Evolutionary conservation across 1,140 invertebrate species (phyloP).

Genomic region (Epicauta chinensis): DNA sequence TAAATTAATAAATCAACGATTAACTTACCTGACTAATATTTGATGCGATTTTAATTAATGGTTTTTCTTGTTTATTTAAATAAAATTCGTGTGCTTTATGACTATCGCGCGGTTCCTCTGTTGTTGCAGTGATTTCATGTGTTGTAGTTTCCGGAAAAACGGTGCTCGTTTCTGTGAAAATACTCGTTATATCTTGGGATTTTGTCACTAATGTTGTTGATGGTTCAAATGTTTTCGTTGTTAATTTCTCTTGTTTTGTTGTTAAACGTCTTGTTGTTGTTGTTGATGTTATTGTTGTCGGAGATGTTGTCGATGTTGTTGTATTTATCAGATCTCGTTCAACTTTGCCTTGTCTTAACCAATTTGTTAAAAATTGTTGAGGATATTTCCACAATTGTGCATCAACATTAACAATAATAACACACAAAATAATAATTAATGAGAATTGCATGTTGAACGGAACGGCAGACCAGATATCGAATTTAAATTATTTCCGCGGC

Average conservation of each 20-base stretch:
- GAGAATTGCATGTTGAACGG: constrained; percentile 7
- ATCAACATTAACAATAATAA: constrained; percentile 17
- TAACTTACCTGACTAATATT: constrained; percentile 50
- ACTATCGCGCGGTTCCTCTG: constrained; percentile 49
- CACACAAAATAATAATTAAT: constrained; percentile 18
- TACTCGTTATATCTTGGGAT: background rate
- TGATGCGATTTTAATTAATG: constrained; percentile 50
- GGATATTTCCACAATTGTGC: constrained; percentile 38
- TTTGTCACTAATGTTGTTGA: constrained; percentile 5
- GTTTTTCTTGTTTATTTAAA: constrained; percentile 41
- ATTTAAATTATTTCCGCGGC: constrained; percentile 22
- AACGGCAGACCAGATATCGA: constrained; percentile 18
- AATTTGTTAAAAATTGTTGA: constrained; percentile 32
- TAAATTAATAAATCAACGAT: too few relatives aligned
- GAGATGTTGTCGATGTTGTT: constrained; percentile 3
- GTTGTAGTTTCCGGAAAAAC: constrained; percentile 29
- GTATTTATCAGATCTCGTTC: constrained; percentile 8
- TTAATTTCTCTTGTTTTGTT: constrained; percentile 12
- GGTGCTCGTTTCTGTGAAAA: constrained; percentile 19
- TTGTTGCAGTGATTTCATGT: constrained; percentile 35
- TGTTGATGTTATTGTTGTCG: constrained; percentile 11
- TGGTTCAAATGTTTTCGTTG: constrained; percentile 11
- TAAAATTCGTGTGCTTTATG: constrained; percentile 39
- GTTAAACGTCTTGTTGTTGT: constrained; percentile 6
- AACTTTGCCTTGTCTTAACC: constrained; percentile 36